Base-by-base conservation (phyloP, 2,888 invertebrate species). In the Dinocampus coccinellae region DNA sequence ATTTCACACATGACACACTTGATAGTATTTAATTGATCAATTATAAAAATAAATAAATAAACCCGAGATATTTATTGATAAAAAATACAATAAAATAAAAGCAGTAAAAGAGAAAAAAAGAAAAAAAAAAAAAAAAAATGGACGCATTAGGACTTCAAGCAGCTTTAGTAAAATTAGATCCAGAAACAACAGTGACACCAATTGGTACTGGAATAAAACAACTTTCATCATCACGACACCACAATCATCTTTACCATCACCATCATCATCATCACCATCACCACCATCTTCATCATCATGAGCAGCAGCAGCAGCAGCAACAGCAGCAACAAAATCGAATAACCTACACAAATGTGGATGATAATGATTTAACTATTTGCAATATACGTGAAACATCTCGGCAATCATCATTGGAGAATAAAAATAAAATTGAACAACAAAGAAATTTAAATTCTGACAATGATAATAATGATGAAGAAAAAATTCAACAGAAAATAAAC, bases 101-200 rank as follows among this genome's bases (percentile, higher is more conserved):
- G 26, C 9, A 36, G 10, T 10, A 29, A 47, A 60, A n/a, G 22
- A 24, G 42, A 36, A 60, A 58, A 62, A 69, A 33, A 13, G 10
- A 47, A 68, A 29, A 42, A 33, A 53, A 52, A 26, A 47, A 39
- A 61, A 66, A 72, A 29, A 63, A 76, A 58, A 86, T 87, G 87
- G 87, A 87, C 70, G 84, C 86, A 61, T 74, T 87, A 74, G 85
- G 86, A 73, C 78, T 86, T 68, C 87, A 87, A 75, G 87, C 87
- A 33, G 85, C 87, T 34, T 71, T 87, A 75, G 85, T 87, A 11
- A 86, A 87, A 76, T 81, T 87, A 66, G 86, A 87, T 71, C 87
- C 87, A 52, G 86, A 85, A 11, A 87, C 87, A 34, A 87, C 87
- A 67, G 86, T 87, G 29, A 87, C 86, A 68, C 86, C 87, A 65